Evolutionary conservation across 2,113 vertebrate species (phyloP).

Genomic region (Gymnorhina tibicen): DNA sequence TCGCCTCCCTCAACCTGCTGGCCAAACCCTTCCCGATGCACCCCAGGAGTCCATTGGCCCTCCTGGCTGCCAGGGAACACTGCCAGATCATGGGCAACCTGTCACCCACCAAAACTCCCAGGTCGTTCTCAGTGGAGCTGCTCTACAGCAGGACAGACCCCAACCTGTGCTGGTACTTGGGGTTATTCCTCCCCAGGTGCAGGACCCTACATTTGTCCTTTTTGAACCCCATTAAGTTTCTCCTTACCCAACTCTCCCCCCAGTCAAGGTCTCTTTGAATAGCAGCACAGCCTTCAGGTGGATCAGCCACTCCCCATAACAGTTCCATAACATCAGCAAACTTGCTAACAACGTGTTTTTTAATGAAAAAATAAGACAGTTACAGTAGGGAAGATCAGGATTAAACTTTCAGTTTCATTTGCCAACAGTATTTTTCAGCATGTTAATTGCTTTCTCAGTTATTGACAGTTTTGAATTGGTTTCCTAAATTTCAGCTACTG

Average conservation of each 20-base stretch:
- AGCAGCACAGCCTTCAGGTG: neutral
- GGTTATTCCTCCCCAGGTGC: neutral
- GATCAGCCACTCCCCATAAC: neutral
- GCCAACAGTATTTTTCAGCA: neutral
- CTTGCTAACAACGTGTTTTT: neutral
- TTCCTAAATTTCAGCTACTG: neutral
- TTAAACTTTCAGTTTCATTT: neutral
- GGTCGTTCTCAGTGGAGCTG: neutral
- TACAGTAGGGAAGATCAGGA: neutral
- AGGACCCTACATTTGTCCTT: neutral
- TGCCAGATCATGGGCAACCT: rapidly evolving
- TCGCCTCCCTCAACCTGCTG: neutral
- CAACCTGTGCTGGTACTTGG: neutral
- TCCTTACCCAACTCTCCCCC: rapidly evolving
- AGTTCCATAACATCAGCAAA: neutral
- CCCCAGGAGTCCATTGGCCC: rapidly evolving
- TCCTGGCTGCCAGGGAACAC: neutral
- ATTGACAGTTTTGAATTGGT: neutral
- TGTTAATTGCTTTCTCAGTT: neutral
- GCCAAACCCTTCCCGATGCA: rapidly evolving
- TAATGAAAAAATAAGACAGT: neutral
- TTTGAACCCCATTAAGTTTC: neutral
- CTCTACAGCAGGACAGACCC: neutral
- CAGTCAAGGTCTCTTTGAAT: rapidly evolving
- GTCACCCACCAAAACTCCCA: neutral